Evolutionary conservation across 2,888 invertebrate species (phyloP), one percentile per base, ranked within the genome.

Genomic region (Phengaris alcon): DNA sequence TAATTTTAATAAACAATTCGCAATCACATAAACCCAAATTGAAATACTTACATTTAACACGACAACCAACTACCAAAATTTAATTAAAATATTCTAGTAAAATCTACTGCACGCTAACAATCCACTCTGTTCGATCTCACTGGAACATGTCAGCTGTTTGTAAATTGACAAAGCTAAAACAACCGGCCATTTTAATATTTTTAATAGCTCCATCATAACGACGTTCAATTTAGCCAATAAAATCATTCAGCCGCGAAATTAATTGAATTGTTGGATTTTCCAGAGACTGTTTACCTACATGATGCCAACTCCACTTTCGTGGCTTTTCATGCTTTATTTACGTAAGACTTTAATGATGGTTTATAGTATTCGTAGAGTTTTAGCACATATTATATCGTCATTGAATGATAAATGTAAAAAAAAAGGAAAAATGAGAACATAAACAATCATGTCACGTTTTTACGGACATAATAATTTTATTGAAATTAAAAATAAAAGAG

Each of bases 71-170:
- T 64, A 75, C 76, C 64, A 70, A 77, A 78, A 75, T 78, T 78
- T 78, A 79, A 78, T 79, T 77, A 77, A 75, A 78, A 75, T 75
- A 69, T 70, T 74, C 69, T 75, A 75, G 68, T 68, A 70, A 54
- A 73, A 77, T 76, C 77, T 78, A 76, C 76, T 75, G 73, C 76
- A 74, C 75, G 76, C 72, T 77, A 79, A 75, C 78, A 74, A 54
- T 54, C 74, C 73, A 75, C 75, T 77, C 74, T 59, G 44, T 74
- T 75, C 77, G 73, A 75, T 76, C 76, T 57, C 76, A 75, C 75
- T 75, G 57, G 68, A 74, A 77, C 75, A 76, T 78, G 75, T 75
- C 73, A 74, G 54, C 70, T 44, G 55, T 75, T 75, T 74, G 64
- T 68, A 68, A 68, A 74, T 35, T 52, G 44, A 68, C 35, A 35